Evolutionary conservation across 2,888 invertebrate genomes (phyloP).

Genomic region (Corythucha ciliata): DNA sequence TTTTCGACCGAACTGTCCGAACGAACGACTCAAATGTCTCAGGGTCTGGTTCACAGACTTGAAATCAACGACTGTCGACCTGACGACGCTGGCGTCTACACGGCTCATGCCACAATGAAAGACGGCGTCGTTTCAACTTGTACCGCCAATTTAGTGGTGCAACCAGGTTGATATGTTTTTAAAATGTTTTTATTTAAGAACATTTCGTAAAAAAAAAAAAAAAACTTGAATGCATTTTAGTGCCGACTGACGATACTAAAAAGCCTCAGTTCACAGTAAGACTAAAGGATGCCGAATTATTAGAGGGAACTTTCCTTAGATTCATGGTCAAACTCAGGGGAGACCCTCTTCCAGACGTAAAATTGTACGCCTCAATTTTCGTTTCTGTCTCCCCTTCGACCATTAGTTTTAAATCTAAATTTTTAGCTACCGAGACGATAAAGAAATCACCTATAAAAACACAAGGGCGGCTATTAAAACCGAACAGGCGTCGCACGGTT

Average conservation of each 20-base stretch:
- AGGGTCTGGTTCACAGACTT: constrained; percentile 56
- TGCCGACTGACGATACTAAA: constrained; percentile 60
- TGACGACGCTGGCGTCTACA: constrained; percentile 81
- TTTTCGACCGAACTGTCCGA: constrained; percentile 30
- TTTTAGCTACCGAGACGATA: constrained; percentile 70
- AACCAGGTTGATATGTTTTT: constrained; percentile 57
- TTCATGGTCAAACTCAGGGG: constrained; percentile 84
- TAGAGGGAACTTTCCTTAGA: constrained; percentile 75
- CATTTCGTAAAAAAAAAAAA: neutral
- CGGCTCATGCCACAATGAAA: constrained; percentile 73
- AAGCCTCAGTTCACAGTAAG: constrained; percentile 79
- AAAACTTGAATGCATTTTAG: constrained; percentile 38
- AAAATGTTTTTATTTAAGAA: neutral
- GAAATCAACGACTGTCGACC: constrained; percentile 62
- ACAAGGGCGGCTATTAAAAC: constrained; percentile 60
- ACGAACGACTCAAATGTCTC: constrained; percentile 34
- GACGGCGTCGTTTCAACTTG: constrained; percentile 67
- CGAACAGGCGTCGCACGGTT: constrained; percentile 65
- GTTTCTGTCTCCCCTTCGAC: neutral
- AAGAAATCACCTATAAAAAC: constrained; percentile 57
- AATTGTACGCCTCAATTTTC: constrained; percentile 61
- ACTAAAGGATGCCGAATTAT: constrained; percentile 76
- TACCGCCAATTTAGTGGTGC: constrained; percentile 78
- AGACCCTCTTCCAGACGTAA: constrained; percentile 77
- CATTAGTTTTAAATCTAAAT: constrained; percentile 11